Percentiles rank a stretch among this genome's conserved stretches.
These are phyloP conservation scores for Vollenhovia emeryi DNA, from an alignment of 1,140 invertebrate species.

Conservation along the genomic window DNA sequence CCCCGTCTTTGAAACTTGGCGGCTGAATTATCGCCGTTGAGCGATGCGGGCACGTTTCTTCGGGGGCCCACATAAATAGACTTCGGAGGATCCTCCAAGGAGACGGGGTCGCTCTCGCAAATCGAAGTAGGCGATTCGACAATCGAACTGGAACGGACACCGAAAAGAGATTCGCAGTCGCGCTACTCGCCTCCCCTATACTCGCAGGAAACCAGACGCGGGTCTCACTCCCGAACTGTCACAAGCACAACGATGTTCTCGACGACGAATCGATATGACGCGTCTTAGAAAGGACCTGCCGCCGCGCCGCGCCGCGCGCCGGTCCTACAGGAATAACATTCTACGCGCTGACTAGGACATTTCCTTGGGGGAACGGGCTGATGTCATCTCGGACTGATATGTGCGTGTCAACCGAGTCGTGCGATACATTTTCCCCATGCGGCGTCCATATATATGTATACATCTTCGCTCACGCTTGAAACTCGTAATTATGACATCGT, in stretches of 20 bases:
- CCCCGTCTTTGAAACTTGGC: conserved; percentile 51
- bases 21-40: conserved; percentile 62
- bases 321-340: conserved; percentile 45
- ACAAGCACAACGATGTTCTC: conserved; percentile 49
- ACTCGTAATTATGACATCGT: conserved; percentile 18
- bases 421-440: conserved; percentile 33
- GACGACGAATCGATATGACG: conserved; percentile 57
- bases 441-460: background rate
- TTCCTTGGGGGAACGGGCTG: conserved; percentile 18
- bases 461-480: background rate
- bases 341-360: conserved; percentile 47
- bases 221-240: conserved; percentile 44
- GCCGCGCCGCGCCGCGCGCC: too few relatives aligned
- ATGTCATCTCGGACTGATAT: conserved; percentile 43
- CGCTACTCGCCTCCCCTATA: background rate
- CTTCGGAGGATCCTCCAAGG: conserved; percentile 28
- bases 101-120: conserved; percentile 36
- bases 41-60: conserved; percentile 39
- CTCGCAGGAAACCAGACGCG: conserved; percentile 35
- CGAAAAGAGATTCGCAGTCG: conserved; percentile 45
- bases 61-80: conserved; percentile 45
- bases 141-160: conserved; percentile 54
- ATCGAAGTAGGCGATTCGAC: conserved; percentile 48
- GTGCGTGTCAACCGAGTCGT: conserved; percentile 33
- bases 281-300: conserved; percentile 46